Base-by-base conservation (phyloP, 1,140 invertebrate species). In the Drosophila nebulosa region DNA sequence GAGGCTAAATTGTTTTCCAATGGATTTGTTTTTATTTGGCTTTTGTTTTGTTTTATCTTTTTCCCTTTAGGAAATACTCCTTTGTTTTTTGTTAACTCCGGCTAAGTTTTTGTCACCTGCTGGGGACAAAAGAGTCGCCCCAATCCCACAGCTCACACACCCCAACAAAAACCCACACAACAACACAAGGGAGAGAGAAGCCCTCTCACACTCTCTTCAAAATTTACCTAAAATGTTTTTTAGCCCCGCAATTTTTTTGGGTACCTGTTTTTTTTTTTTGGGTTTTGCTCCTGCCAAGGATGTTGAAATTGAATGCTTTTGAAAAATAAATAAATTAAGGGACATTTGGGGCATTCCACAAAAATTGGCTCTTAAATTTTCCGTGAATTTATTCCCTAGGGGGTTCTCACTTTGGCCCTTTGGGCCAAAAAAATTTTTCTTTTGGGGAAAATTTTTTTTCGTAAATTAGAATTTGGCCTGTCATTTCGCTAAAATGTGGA, bases 1-100 rank as follows among this genome's bases (percentile, higher is more conserved):
- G 7, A 52, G 62, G 30, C 18, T n/a, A n/a, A 65, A 32, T 35
- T 64, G 66, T 35, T 36, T 26, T 52, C 73, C 64, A 71, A 67
- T 52, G n/a, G 57, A 57, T 74, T 72, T 76, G 24, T 61, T 67
- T 67, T n/a, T n/a, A n/a, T 55, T 63, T 14, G 22, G 50, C 18
- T 46, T 51, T 14, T 53, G 51, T 53, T 53, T 53, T 26, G 27
- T n/a, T 26, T 55, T 55, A 46, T 46, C 39, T 10, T 16, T 10
- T 21, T 46, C 16, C 18, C 14, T 21, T 21, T 46, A n/a, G n/a
- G n/a, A 16, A 21, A 21, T 46, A 16, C n/a, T n/a, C 16, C 39
- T 21, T 6, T n/a, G n/a, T 16, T 16, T 21, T 21, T 46, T 46
- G 39, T 46, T 46, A 24, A 24, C 60, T 35, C 39, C 60, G 68